phyloP scores from a whole-genome alignment of 2,888 invertebrate species.

The Acanthosepion lycidas region DNA sequence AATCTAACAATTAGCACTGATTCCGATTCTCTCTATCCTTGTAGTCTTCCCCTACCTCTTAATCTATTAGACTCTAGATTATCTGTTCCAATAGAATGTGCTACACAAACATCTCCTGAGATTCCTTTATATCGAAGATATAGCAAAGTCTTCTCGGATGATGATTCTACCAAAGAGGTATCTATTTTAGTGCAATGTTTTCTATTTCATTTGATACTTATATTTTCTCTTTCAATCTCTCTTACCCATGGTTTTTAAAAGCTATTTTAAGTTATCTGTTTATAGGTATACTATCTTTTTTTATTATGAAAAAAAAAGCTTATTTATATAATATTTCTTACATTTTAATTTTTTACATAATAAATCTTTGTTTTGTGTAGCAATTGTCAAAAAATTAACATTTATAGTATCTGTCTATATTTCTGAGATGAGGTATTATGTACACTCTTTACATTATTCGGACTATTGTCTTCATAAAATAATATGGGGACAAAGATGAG shows the following conservation, averaged over 20 bases:
- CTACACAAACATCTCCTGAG: conserved; percentile 44
- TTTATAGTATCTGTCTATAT: no score
- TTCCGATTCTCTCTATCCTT: background rate
- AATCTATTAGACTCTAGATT: conserved; percentile 35
- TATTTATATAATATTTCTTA: no score
- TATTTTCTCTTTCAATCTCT: background rate
- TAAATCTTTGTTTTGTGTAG: no score
- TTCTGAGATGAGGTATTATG: no score
- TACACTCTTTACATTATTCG: no score
- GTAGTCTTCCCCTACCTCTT: background rate
- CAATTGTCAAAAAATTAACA: no score
- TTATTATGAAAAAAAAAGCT: no score
- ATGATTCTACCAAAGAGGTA: conserved; percentile 15
- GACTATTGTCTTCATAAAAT: no score
- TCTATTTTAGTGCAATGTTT: background rate
- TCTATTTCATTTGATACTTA: background rate
- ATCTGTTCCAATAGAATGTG: background rate
- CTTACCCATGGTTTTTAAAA: no score
- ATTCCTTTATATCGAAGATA: conserved; percentile 42
- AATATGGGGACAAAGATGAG: no score
- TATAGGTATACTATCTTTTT: background rate
- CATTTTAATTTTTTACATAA: no score
- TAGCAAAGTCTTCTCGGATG: background rate
- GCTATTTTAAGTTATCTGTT: background rate
- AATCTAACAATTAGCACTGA: background rate